phyloP scores from a whole-genome alignment of 2,797 vertebrate species.

The Calcarius lapponicus region DNA sequence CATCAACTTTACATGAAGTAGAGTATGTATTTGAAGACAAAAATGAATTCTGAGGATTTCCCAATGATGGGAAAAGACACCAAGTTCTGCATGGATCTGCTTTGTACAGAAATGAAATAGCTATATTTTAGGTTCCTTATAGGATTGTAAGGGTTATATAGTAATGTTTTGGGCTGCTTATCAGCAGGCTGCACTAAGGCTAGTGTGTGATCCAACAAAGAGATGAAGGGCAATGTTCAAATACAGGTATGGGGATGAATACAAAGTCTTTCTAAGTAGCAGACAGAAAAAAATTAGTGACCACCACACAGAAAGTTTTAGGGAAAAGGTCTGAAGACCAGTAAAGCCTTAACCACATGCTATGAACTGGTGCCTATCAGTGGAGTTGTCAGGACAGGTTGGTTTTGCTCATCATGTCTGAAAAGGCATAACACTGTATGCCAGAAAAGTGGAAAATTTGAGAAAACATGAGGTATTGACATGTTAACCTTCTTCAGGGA shows the following conservation, averaged over 20 bases:
- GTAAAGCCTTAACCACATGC: neutral
- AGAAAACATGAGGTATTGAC: neutral
- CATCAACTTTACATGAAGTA: neutral
- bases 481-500: neutral
- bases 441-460: rapidly evolving
- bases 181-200: neutral
- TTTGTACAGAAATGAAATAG: neutral
- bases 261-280: neutral
- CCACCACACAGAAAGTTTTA: neutral
- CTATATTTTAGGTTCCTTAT: neutral
- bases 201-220: neutral
- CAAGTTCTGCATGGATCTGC: neutral
- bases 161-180: neutral
- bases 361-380: neutral
- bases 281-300: neutral
- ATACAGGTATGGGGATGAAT: neutral
- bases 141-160: neutral
- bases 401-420: neutral
- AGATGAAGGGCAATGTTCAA: neutral
- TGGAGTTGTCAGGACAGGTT: neutral
- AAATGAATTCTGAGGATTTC: neutral
- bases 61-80: neutral
- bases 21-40: neutral
- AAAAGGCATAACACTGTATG: rapidly evolving
- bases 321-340: neutral